Conservation (phyloP, 2,888 invertebrate species). For the Yponomeuta cagnagella region DNA sequence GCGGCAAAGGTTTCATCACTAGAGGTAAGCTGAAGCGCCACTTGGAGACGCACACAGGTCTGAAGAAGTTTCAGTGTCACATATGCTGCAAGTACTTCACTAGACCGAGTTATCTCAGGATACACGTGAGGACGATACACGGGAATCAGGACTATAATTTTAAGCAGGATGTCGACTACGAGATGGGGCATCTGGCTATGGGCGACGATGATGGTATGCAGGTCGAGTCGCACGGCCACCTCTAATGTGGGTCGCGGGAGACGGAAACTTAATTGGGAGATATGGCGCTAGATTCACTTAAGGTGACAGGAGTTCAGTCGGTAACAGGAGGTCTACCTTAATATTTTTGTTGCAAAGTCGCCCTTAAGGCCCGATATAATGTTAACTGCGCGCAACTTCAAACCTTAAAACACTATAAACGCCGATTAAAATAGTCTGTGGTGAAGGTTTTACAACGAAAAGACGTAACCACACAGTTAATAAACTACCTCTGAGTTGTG, state of each 20-base stretch:
- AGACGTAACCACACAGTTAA: too few species aligned
- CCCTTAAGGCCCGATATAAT: too few species aligned
- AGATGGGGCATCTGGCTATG: constrained; percentile 6
- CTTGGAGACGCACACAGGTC: constrained; percentile 55
- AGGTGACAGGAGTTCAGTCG: too few species aligned
- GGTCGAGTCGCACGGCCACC: neutral
- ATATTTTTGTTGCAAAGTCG: too few species aligned
- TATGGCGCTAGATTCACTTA: too few species aligned
- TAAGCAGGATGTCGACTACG: constrained; percentile 35
- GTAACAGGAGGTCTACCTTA: too few species aligned
- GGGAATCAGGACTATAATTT: constrained; percentile 62
- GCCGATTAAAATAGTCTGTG: too few species aligned
- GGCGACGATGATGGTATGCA: neutral
- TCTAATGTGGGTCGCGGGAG: neutral
- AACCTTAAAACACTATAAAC: too few species aligned
- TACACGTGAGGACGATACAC: constrained; percentile 62
- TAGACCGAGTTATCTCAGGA: constrained; percentile 55
- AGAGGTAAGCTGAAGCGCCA: constrained; percentile 60
- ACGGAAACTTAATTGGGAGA: neutral
- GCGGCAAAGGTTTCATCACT: constrained; percentile 65
- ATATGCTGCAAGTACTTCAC: constrained; percentile 68
- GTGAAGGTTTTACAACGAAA: too few species aligned
- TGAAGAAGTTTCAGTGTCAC: constrained; percentile 66
- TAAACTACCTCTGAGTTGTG: too few species aligned
- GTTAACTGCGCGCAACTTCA: too few species aligned